Evolutionary conservation across 1,140 invertebrate genomes (phyloP).

Genomic region (Probaryconus sp.): DNA sequence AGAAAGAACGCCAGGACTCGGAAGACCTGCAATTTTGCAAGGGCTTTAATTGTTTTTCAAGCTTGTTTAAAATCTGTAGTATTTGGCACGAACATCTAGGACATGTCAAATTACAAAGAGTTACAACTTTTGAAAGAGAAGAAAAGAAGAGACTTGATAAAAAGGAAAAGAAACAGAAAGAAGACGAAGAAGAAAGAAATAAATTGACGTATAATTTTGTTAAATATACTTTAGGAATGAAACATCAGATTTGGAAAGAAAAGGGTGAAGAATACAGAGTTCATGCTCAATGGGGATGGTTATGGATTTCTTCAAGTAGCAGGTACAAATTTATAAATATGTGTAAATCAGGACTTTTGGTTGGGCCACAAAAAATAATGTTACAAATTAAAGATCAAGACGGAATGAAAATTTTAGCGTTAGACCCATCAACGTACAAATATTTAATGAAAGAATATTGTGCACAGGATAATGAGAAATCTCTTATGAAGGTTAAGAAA

Average conservation of each 20-base stretch:
- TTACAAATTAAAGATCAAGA: constrained; percentile 85
- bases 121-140: constrained; percentile 92
- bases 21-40: constrained; percentile 87
- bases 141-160: constrained; percentile 96
- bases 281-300: constrained; percentile 96
- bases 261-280: constrained; percentile 98
- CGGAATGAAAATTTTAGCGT: constrained; percentile 83
- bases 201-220: constrained; percentile 89
- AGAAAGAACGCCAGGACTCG: constrained; percentile 78
- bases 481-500: constrained; percentile 64
- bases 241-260: constrained; percentile 97
- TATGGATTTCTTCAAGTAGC: constrained; percentile 89
- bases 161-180: constrained; percentile 93
- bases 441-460: constrained; percentile 80
- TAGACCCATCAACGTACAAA: constrained; percentile 86
- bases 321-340: constrained; percentile 73
- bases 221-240: constrained; percentile 94
- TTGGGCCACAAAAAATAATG: constrained; percentile 88
- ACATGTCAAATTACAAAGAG: constrained; percentile 88
- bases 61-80: constrained; percentile 94
- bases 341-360: constrained; percentile 79
- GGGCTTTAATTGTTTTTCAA: constrained; percentile 90
- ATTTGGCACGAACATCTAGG: constrained; percentile 97
- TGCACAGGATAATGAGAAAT: constrained; percentile 26
- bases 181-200: constrained; percentile 94